Base-by-base conservation (phyloP, 2,113 vertebrate species). In the Gasterosteus aculeatus region DNA sequence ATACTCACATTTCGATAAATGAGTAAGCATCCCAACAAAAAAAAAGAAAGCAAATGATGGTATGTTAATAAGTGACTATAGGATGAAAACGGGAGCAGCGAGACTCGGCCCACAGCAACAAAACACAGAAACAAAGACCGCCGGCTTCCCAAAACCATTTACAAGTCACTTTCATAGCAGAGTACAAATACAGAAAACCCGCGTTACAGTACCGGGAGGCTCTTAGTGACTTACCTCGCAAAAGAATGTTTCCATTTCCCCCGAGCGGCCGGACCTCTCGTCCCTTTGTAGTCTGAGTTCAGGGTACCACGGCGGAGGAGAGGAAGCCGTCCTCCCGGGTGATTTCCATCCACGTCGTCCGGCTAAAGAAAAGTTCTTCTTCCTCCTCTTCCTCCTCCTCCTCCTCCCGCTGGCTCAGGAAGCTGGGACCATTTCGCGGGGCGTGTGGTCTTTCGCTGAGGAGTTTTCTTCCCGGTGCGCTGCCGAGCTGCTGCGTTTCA, bases 221-320 rank as follows among this genome's bases (percentile, higher is more conserved):
- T 7, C 0, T 5, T 5, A 12, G 0, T 0, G 51, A 57, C 83
- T 81, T 41, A 92, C 92, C 88, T 92, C 90, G 38, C 35, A 33
- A 61, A 91, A 90, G 86, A 91, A 92, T 15, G 82, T 85, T 38
- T 93, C 90, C 92, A 93, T 93, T 58, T 38, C 68, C n/a, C 66
- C 1, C 38, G 22, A 18, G 59, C 1, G 61, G 9, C 66, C 57
- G 72, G 51, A 78, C 56, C 82, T 86, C 80, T 51, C 79, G 81
- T 83, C 85, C 83, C 86, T 92, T 91, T 91, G 87, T 92, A 86
- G 85, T 90, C 84, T 90, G 88, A 84, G 56, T 85, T 87, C 80
- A 90, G 84, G 89, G 88, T 83, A 87, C 87, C 91, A 89, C 86
- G 60, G 90, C 31, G 84, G 85, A 87, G 81, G 88, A 87, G 86